These are phyloP conservation scores for Serilophus lunatus DNA, from an alignment of 2,113 vertebrate genomes.

Conservation along the genomic window DNA sequence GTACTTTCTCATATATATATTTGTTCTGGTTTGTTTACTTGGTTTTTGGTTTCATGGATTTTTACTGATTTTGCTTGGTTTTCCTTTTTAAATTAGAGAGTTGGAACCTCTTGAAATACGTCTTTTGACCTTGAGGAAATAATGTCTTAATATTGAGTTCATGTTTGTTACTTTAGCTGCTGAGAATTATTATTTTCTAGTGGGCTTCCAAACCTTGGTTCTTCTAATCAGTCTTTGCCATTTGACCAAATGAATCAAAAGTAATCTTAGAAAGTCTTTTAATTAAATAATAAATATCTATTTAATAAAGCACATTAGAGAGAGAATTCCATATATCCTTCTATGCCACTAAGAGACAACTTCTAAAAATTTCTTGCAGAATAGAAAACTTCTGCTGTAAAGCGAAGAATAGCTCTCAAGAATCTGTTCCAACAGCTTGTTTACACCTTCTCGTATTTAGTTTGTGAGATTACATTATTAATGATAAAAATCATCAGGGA, in stretches of 20 bases:
- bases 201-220: background rate
- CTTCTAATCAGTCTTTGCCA: conserved; percentile 39
- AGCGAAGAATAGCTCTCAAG: background rate
- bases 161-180: conserved; percentile 8
- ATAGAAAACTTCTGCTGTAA: background rate
- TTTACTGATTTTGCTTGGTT: background rate
- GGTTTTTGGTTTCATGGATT: background rate
- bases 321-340: conserved; percentile 41
- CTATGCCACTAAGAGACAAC: conserved; percentile 30
- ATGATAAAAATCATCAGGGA: conserved; percentile 30
- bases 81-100: background rate
- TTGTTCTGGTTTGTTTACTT: background rate
- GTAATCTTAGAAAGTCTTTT: conserved; percentile 44
- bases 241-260: conserved; percentile 39
- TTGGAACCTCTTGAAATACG: background rate
- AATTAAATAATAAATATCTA: conserved; percentile 58
- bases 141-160: background rate
- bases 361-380: conserved; percentile 54
- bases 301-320: conserved; percentile 44
- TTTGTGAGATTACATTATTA: conserved; percentile 18
- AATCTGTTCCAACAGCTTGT: conserved; percentile 34
- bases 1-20: conserved; percentile 22
- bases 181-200: conserved; percentile 31
- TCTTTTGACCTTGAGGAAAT: conserved; percentile 1
- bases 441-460: conserved; percentile 44